Base-by-base conservation (phyloP, 2,113 vertebrate genomes). In the Herpetotheres cachinnans region DNA sequence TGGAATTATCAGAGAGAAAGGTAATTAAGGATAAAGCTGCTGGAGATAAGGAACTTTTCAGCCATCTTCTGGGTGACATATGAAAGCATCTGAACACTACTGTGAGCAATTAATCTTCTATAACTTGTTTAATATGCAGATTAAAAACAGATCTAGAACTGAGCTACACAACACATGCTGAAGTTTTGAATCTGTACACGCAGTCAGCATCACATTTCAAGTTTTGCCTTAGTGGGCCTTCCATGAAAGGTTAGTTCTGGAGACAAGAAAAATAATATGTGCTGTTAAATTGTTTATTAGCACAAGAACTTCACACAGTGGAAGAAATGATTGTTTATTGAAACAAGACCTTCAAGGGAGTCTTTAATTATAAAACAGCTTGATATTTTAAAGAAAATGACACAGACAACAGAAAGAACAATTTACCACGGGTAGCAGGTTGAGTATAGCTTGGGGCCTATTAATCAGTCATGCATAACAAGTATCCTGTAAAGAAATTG, bases 311-410 rank as follows among this genome's bases (percentile, higher is more conserved):
- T 94, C 74, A 46, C 84, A 49, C 3, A 38, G 93, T 9, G 76
- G 71, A 83, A 93, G 92, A 89, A 86, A 90, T 62, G 85, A 92
- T 92, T 95, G 93, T 97, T 96, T 97, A 90, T 86, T 62, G 93
- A 88, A 96, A 90, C 85, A 58, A 93, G 93, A 93, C 90, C 95
- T 97, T 95, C 90, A 59, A 97, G 93, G 96, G 85, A 94, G 58
- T 93, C 93, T 90, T 96, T 97, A 96, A 97, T 97, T 97, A 96
- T 95, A 76, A 96, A 97, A 65, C 91, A 96, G 95, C 96, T 96
- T 97, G 96, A 90, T 95, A 42, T 96, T 94, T 94, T 93, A 97
- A 95, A 90, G 96, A 80, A 85, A 91, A 96, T 76, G 90, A 95
- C 86, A 96, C 47, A 90, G 61, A 58, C 61, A 79, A 65, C 44